Conservation (phyloP, 2,888 invertebrate genomes). For the Pheosia tremula region DNA sequence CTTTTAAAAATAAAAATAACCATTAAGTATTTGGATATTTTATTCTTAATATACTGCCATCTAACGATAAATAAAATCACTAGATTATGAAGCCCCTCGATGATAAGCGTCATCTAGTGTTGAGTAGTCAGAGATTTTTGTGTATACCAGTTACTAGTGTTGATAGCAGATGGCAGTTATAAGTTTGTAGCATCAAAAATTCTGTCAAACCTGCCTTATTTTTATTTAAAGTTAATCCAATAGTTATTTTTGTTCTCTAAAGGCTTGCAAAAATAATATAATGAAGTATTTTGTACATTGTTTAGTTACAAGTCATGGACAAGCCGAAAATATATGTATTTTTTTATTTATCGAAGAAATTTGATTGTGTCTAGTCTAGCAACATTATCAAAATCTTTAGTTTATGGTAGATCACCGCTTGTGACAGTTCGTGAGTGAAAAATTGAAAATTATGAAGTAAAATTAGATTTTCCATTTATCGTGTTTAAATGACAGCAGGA, state of each 20-base stretch:
- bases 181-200: no score
- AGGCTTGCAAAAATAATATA: no score
- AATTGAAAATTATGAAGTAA: slow-evolving; percentile 69
- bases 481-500: slow-evolving; percentile 90
- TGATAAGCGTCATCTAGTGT: slow-evolving; percentile 15
- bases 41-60: slow-evolving; percentile 7
- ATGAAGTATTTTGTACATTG: no score
- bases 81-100: not conserved
- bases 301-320: no score
- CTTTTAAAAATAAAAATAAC: no score
- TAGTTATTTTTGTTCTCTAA: no score
- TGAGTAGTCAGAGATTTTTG: slow-evolving; percentile 6
- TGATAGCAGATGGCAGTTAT: not conserved
- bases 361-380: slow-evolving; percentile 7
- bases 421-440: slow-evolving; percentile 65
- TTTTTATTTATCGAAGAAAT: no score
- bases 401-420: slow-evolving; percentile 52
- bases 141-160: no score
- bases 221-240: no score
- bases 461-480: slow-evolving; percentile 63
- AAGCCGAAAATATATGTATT: no score
- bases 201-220: no score
- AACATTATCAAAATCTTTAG: slow-evolving; percentile 51
- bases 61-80: slow-evolving; percentile 16
- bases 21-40: not conserved